phyloP scores from a whole-genome alignment of 1,140 invertebrate species.

The Listronotus oregonensis region DNA sequence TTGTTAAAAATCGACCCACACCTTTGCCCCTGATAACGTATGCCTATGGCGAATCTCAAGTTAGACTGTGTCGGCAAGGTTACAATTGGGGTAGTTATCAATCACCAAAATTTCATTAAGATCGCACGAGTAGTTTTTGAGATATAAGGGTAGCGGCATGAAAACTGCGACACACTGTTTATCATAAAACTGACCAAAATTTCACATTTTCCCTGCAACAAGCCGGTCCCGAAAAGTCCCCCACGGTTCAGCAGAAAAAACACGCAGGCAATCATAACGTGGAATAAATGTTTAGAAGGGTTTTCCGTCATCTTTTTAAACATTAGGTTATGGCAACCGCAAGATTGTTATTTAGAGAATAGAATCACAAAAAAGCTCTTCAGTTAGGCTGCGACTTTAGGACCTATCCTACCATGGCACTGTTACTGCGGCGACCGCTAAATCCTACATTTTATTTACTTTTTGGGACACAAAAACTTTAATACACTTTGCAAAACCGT shows the following conservation, averaged over 20 bases:
- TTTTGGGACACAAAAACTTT: slow-evolving; percentile 12
- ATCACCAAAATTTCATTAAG: too few relatives aligned
- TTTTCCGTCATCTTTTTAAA: not conserved
- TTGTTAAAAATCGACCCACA: too few relatives aligned
- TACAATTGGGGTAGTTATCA: too few relatives aligned
- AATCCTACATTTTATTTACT: not conserved
- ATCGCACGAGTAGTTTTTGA: too few relatives aligned
- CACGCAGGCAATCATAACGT: slow-evolving; percentile 36
- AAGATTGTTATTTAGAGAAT: slow-evolving; percentile 28
- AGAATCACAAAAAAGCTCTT: slow-evolving; percentile 46
- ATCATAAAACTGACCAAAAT: too few relatives aligned
- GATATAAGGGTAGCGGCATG: too few relatives aligned
- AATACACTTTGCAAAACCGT: not conserved
- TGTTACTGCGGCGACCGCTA: slow-evolving; percentile 38
- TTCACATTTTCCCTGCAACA: not conserved
- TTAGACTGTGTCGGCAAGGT: too few relatives aligned
- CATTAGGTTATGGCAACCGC: slow-evolving; percentile 34
- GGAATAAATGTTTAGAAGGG: slow-evolving; percentile 36
- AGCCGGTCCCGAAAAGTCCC: not conserved
- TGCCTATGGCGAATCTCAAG: too few relatives aligned
- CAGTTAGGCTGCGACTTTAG: slow-evolving; percentile 49
- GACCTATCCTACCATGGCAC: slow-evolving; percentile 50
- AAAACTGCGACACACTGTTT: too few relatives aligned
- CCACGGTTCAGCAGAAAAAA: slow-evolving; percentile 28
- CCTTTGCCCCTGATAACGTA: too few relatives aligned